Evolutionary conservation across 2,888 invertebrate genomes (phyloP), one percentile per base, ranked within the genome.

Genomic region (Argyresthia goedartella): DNA sequence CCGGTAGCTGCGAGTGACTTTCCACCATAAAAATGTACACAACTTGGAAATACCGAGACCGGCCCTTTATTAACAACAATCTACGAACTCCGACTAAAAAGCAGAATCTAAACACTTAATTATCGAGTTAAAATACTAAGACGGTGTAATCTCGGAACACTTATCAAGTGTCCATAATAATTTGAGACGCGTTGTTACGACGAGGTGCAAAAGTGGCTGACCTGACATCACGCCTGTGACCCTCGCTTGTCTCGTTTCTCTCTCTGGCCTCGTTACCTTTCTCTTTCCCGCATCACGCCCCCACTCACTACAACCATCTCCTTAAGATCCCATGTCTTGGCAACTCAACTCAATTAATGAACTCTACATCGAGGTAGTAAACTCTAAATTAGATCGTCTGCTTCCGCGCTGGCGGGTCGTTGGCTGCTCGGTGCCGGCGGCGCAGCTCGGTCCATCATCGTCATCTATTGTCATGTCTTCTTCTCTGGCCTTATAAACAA

Each of bases 141-240:
- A 76, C 76, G 71, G 67, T 72, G 77, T 81, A 81, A 84, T 85
- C 84, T 80, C 72, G 73, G 75, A 76, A 80, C 82, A 85, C 85
- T 85, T 85, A 85, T 85, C 86, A 84, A 81, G 81, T 84, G 81
- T 85, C 86, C 81, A 85, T 86, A 87, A 87, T 84, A 87, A 87
- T 87, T 87, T 87, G 85, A 87, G 82, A 84, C 85, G 82, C 85
- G 84, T 86, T 85, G 87, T 87, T 86, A 84, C 79, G 76, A 81
- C 78, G 87, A 88, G 87, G 87, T 87, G 82, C 87, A 88, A 88
- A 86, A 86, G 86, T 85, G 87, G 84, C 84, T 87, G 85, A 86
- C 86, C 88, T 87, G 81, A 84, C 86, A 87, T 87, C 88, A 88
- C 88, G 88, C 81, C 71, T 78, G 80, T 84, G 88, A 87, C 88